Base-by-base conservation (phyloP, 2,113 vertebrate species). In the Pampusana beccarii region DNA sequence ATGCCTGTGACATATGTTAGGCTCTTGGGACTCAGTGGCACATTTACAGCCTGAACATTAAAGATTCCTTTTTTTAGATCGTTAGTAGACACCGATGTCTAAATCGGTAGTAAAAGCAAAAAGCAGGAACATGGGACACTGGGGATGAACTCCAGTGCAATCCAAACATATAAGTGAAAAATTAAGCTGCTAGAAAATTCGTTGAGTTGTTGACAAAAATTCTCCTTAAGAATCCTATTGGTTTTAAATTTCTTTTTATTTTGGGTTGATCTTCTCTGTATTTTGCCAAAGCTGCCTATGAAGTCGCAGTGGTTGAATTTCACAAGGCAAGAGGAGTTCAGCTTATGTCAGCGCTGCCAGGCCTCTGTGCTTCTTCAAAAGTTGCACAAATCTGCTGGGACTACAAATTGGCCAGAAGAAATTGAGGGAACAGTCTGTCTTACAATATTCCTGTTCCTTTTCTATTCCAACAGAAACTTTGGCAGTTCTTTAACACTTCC, bases 21-120 rank as follows among this genome's bases (percentile, higher is more conserved):
- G n/a, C 95, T 95, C 73, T 34, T 56, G 83, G 88, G 94, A 80
- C 67, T 34, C 66, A 4, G 62, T 66, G 77, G 46, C 48, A 28
- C 95, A 88, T 94, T 95, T 96, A 82, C 71, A 90, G 84, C 67
- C 77, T 74, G 53, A 77, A 73, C 61, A 73, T 92, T 42, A 64
- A 65, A 84, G 80, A 73, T 80, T 26, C 25, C 15, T 33, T 40
- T 67, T 48, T 81, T 58, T 8, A 74, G 66, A 29, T 91, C 25
- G 18, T 92, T 74, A 66, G 40, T 60, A 69, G 65, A 71, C 64
- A 53, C 44, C 0, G 1, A 57, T 0, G 0, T 83, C 77, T 64
- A 11, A 88, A 74, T 53, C 1, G 0, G 36, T 80, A 83, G 70
- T 26, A 75, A 53, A 92, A 48, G 36, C 44, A 16, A 89, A 80